phyloP scores from a whole-genome alignment of 2,888 invertebrate genomes.

The Drosophila merina region DNA sequence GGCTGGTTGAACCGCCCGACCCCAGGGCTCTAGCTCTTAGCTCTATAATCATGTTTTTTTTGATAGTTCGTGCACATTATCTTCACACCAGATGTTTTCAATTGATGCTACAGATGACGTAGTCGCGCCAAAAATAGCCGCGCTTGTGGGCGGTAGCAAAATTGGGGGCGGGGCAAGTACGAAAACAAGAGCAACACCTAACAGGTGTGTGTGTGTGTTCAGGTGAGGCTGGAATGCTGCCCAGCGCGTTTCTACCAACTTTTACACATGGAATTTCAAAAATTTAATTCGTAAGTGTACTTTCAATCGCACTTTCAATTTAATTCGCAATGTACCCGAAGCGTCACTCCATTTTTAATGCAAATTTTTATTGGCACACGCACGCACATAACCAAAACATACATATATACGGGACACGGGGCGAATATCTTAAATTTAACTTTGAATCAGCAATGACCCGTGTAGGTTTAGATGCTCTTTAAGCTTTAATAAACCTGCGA shows the following conservation, averaged over 20 bases:
- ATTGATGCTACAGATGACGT: constrained; percentile 61
- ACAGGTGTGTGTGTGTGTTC: constrained; percentile 32
- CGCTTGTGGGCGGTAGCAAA: constrained; percentile 25
- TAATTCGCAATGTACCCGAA: not conserved
- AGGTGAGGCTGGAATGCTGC: constrained; percentile 12
- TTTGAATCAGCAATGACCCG: too few relatives aligned
- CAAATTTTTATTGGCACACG: not conserved
- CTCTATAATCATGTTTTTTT: constrained; percentile 4
- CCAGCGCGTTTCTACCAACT: constrained; percentile 1
- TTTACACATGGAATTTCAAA: not conserved
- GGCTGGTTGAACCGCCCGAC: not conserved
- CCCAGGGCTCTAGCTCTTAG: not conserved
- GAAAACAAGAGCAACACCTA: constrained; percentile 25
- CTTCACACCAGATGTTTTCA: constrained; percentile 56
- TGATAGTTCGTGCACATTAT: constrained; percentile 21
- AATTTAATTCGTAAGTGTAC: not conserved
- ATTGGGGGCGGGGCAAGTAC: constrained; percentile 7
- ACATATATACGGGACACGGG: not conserved
- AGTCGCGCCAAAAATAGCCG: constrained; percentile 59
- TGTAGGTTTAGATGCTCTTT: not conserved
- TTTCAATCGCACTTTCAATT: constrained; percentile 11
- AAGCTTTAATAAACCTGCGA: constrained; percentile 17
- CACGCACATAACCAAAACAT: not conserved
- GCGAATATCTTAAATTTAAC: not conserved
- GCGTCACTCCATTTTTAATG: not conserved